phyloP scores from a whole-genome alignment of 2,797 vertebrate species.

The Echiichthys vipera region DNA sequence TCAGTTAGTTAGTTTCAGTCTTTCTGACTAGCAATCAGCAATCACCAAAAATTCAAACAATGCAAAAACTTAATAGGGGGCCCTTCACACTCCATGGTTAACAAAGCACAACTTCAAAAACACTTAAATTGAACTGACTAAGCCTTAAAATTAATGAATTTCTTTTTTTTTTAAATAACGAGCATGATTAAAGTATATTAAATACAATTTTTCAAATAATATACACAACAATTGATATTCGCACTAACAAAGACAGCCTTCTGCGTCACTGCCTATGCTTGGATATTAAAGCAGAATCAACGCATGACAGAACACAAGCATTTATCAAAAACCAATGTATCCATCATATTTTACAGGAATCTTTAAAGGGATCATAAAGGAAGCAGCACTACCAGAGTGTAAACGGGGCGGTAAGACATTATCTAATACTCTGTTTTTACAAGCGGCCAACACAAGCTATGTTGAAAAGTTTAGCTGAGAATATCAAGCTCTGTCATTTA shows the following conservation, averaged over 20 bases:
- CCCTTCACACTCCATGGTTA: background rate
- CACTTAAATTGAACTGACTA: background rate
- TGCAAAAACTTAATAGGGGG: background rate
- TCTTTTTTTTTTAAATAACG: too few species aligned
- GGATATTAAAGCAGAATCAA: background rate
- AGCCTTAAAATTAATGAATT: background rate
- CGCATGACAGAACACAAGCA: background rate
- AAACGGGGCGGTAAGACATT: background rate
- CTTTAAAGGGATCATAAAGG: background rate
- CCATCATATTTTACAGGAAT: too few species aligned
- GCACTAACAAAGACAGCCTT: background rate
- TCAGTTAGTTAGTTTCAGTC: background rate
- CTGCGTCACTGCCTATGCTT: background rate
- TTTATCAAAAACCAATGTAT: too few species aligned
- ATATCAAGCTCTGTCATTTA: background rate
- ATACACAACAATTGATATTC: background rate
- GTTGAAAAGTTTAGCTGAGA: conserved; percentile 11
- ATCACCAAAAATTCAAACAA: background rate
- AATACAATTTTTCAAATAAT: conserved; percentile 6
- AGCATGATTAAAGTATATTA: too few species aligned
- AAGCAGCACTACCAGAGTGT: background rate
- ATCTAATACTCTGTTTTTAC: conserved; percentile 13
- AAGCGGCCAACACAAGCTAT: background rate
- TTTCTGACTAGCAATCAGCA: background rate
- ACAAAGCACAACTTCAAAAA: background rate